Percentiles rank a stretch among this genome's conserved stretches.
These are phyloP conservation scores for Gymnarchus niloticus DNA, from an alignment of 2,113 vertebrate species.

Conservation along the genomic window DNA sequence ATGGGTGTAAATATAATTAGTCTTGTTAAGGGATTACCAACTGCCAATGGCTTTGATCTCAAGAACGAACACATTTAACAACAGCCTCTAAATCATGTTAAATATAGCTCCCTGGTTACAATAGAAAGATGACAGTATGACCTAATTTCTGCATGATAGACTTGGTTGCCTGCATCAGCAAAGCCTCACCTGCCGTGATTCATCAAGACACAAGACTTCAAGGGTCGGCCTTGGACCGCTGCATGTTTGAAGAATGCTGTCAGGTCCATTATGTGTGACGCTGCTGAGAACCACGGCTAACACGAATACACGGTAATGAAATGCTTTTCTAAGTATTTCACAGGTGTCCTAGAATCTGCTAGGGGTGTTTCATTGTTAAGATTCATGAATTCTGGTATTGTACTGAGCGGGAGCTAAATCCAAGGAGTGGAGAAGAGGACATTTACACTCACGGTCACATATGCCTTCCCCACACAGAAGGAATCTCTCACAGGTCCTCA, in stretches of 20 bases:
- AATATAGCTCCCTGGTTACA: not conserved
- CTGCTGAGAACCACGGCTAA: not conserved
- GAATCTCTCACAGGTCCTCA: not conserved
- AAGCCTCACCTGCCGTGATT: not conserved
- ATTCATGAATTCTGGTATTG: not conserved
- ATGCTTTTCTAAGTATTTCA: not conserved
- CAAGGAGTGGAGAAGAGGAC: not conserved
- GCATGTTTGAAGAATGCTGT: not conserved
- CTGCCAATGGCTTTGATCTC: not conserved
- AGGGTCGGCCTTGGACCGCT: not conserved
- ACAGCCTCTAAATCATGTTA: slow-evolving; percentile 10
- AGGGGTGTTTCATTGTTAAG: not conserved
- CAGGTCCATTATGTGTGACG: not conserved
- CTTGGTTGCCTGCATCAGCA: not conserved
- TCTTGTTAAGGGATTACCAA: not conserved
- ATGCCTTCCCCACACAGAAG: not conserved
- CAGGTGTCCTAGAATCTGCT: not conserved
- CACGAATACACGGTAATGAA: not conserved
- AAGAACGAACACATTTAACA: not conserved
- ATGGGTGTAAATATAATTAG: not conserved
- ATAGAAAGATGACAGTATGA: not conserved
- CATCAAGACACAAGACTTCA: not conserved
- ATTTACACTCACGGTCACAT: not conserved
- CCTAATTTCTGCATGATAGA: not conserved
- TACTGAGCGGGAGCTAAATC: not conserved